Evolutionary conservation across 1,140 invertebrate genomes (phyloP).

Genomic region (Habropoda laboriosa): DNA sequence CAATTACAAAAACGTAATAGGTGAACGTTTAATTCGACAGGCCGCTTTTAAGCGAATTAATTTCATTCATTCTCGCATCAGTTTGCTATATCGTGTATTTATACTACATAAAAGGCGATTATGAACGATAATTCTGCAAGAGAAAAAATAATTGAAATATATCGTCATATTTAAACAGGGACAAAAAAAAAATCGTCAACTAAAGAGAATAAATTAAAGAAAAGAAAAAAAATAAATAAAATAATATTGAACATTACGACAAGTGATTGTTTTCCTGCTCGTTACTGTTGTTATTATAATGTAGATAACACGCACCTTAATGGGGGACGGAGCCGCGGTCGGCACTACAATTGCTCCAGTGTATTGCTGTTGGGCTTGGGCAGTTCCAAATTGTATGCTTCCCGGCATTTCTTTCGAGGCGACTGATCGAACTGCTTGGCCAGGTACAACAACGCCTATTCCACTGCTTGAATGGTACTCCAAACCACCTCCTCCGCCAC

Average conservation of each 20-base stretch:
- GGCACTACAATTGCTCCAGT: conserved; percentile 80
- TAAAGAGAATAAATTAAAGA: background rate
- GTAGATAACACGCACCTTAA: conserved; percentile 71
- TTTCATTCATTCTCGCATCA: background rate
- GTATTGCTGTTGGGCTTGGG: conserved; percentile 79
- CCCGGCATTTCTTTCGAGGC: conserved; percentile 80
- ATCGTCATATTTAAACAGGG: background rate
- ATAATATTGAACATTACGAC: background rate
- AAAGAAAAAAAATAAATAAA: background rate
- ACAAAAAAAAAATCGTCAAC: background rate
- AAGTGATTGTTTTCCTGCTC: background rate
- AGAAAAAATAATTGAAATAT: background rate
- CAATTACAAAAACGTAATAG: conserved; percentile 26
- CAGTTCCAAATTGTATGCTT: conserved; percentile 79
- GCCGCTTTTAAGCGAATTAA: conserved; percentile 32
- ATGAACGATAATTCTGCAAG: background rate
- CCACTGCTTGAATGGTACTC: conserved; percentile 76
- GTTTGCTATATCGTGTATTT: background rate
- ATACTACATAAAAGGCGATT: background rate
- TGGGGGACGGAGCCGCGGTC: conserved; percentile 76
- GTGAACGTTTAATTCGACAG: conserved; percentile 24
- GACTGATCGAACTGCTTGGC: conserved; percentile 78
- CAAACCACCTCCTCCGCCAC: conserved; percentile 72
- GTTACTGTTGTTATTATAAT: conserved; percentile 4
- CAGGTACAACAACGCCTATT: conserved; percentile 78